These are phyloP conservation scores for Pseudomyrmex gracilis DNA, from an alignment of 1,140 invertebrate genomes.

Conservation along the genomic window DNA sequence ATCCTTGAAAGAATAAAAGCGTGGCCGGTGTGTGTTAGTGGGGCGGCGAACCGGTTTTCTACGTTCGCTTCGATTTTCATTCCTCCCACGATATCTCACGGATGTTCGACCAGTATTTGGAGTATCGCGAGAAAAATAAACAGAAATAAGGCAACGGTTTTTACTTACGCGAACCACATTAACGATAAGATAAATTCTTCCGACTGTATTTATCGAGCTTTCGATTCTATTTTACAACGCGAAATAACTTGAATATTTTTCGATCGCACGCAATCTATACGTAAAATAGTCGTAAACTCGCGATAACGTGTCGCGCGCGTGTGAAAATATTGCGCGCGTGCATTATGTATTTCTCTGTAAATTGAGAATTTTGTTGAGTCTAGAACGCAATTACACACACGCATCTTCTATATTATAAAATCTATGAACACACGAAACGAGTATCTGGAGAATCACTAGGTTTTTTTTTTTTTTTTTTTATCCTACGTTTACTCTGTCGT, in stretches of 20 bases:
- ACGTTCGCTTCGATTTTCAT: conserved; percentile 74
- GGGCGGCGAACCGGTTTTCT: conserved; percentile 73
- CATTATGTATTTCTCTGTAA: background rate
- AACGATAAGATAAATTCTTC: background rate
- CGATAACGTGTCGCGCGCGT: background rate
- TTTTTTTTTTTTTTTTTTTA: conserved; percentile 39
- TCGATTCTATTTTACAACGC: background rate
- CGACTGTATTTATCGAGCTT: background rate
- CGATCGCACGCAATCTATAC: background rate
- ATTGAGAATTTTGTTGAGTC: background rate
- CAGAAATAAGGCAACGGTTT: conserved; percentile 1
- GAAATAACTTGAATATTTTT: background rate
- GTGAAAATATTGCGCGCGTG: background rate
- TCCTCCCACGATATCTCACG: conserved; percentile 73
- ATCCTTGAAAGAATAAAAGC: conserved; percentile 68
- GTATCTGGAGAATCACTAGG: conserved; percentile 50
- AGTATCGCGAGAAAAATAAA: conserved; percentile 55
- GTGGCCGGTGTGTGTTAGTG: background rate
- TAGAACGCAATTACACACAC: conserved; percentile 72
- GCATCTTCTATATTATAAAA: background rate
- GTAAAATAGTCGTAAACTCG: conserved; percentile 19
- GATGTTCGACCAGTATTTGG: conserved; percentile 67
- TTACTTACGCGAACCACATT: background rate
- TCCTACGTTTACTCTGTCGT: conserved; percentile 56
- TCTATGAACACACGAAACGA: conserved; percentile 26